Conservation (phyloP, 2,888 invertebrate genomes). For the Conistra vaccinii region DNA sequence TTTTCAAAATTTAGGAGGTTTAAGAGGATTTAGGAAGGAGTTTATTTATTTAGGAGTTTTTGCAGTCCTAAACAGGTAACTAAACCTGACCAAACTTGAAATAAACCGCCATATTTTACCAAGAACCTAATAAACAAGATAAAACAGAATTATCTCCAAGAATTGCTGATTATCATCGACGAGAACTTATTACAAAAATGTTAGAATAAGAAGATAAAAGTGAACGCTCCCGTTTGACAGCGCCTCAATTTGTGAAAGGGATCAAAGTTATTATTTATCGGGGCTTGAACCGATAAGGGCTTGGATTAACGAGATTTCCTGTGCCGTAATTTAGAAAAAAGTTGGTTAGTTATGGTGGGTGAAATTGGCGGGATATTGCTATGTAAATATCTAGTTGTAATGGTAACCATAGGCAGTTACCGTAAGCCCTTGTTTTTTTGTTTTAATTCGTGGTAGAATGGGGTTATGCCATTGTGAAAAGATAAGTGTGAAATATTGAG, state of each 20-base stretch:
- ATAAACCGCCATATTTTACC: not conserved
- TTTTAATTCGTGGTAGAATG: too few relatives aligned
- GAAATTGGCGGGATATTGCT: constrained; percentile 40
- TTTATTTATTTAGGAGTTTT: not conserved
- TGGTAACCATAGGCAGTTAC: not conserved
- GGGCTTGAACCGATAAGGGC: constrained; percentile 74
- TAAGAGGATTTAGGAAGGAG: too few relatives aligned
- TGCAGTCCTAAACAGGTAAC: not conserved
- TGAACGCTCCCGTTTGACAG: constrained; percentile 72
- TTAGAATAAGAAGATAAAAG: constrained; percentile 70
- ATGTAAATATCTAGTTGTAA: constrained; percentile 25
- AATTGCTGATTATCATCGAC: constrained; percentile 56
- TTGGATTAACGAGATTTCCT: constrained; percentile 72
- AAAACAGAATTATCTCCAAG: constrained; percentile 36
- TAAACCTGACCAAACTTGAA: not conserved
- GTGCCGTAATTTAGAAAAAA: constrained; percentile 58
- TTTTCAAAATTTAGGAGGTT: not conserved
- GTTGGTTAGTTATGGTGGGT: constrained; percentile 53
- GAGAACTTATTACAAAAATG: constrained; percentile 67
- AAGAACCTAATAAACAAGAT: constrained; percentile 3
- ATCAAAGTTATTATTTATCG: constrained; percentile 82
- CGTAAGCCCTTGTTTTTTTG: not conserved
- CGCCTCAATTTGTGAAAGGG: constrained; percentile 76
- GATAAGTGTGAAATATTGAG: too few relatives aligned
- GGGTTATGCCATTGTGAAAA: too few relatives aligned